phyloP scores from a whole-genome alignment of 2,888 invertebrate species.

The Drosophila atripex region DNA sequence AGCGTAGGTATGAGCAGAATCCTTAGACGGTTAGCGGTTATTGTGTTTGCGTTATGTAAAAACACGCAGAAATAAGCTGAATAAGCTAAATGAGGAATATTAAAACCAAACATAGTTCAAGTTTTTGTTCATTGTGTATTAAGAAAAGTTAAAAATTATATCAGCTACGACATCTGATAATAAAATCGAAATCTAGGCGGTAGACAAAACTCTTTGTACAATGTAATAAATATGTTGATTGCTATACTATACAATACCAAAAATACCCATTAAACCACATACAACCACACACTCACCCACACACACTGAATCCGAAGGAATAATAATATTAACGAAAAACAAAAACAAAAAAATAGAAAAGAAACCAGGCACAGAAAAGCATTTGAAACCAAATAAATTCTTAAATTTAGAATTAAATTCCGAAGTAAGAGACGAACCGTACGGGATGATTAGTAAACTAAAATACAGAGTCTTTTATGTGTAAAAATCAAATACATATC shows the following conservation, averaged over 20 bases:
- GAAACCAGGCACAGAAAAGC: slow-evolving; percentile 64
- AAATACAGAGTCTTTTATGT: slow-evolving; percentile 77
- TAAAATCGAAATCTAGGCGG: slow-evolving; percentile 76
- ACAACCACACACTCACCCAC: slow-evolving; percentile 33
- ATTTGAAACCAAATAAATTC: slow-evolving; percentile 57
- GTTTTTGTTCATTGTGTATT: slow-evolving; percentile 66
- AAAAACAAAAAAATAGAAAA: slow-evolving; percentile 13
- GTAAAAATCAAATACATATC: slow-evolving; percentile 83
- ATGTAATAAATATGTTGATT: slow-evolving; percentile 73
- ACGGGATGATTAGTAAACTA: slow-evolving; percentile 56
- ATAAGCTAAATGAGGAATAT: not conserved
- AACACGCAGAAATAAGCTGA: slow-evolving; percentile 15
- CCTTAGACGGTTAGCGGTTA: slow-evolving; percentile 47
- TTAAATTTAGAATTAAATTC: slow-evolving; percentile 30
- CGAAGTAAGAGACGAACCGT: slow-evolving; percentile 30
- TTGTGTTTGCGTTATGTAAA: slow-evolving; percentile 40
- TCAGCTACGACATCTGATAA: slow-evolving; percentile 84
- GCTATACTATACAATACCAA: slow-evolving; percentile 49
- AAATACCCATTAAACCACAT: slow-evolving; percentile 15
- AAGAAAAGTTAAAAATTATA: slow-evolving; percentile 72
- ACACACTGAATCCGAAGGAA: slow-evolving; percentile 36
- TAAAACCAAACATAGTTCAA: slow-evolving; percentile 50
- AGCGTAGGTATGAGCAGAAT: slow-evolving; percentile 18
- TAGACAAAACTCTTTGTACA: slow-evolving; percentile 66
- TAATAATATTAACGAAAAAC: slow-evolving; percentile 10